Conservation (phyloP, 2,888 invertebrate species). For the Tetragonisca angustula region DNA sequence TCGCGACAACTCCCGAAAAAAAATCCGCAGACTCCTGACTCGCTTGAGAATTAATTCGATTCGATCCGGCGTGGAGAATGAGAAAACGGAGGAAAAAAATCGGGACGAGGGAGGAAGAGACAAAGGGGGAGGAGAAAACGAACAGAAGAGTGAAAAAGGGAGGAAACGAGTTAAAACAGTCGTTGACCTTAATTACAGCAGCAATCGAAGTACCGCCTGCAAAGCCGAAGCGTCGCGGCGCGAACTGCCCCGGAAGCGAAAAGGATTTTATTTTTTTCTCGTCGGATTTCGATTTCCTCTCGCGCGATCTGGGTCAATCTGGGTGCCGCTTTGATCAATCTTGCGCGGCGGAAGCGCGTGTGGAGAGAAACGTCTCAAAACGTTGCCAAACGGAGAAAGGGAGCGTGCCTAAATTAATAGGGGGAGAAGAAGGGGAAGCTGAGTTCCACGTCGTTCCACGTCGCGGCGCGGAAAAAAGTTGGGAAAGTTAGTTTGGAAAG, state of each 20-base stretch:
- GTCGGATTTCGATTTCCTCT: slow-evolving; percentile 32
- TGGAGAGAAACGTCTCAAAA: neutral
- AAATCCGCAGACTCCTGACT: too few relatives aligned
- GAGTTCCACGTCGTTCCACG: neutral
- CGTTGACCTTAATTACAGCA: slow-evolving; percentile 47
- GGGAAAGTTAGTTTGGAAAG: slow-evolving; percentile 53
- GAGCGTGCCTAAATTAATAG: slow-evolving; percentile 54
- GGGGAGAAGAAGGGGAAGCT: neutral
- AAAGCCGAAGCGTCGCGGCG: slow-evolving; percentile 30
- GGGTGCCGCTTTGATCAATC: slow-evolving; percentile 25
- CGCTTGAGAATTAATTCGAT: neutral
- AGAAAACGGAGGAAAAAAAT: neutral
- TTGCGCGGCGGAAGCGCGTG: neutral
- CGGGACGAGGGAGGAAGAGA: neutral
- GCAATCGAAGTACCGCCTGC: slow-evolving; percentile 43
- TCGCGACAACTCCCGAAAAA: too few relatives aligned
- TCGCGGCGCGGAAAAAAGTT: slow-evolving; percentile 26
- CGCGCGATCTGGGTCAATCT: slow-evolving; percentile 25
- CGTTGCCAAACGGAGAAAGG: slow-evolving; percentile 22
- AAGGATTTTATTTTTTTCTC: slow-evolving; percentile 4
- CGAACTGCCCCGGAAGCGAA: slow-evolving; percentile 6
- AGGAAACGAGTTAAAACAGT: slow-evolving; percentile 24
- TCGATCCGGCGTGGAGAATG: too few relatives aligned
- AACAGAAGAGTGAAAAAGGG: neutral
- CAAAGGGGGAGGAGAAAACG: neutral